Conservation (phyloP, 37 sponge, comb jelly and placozoan species). For the Halichondria panicea region DNA sequence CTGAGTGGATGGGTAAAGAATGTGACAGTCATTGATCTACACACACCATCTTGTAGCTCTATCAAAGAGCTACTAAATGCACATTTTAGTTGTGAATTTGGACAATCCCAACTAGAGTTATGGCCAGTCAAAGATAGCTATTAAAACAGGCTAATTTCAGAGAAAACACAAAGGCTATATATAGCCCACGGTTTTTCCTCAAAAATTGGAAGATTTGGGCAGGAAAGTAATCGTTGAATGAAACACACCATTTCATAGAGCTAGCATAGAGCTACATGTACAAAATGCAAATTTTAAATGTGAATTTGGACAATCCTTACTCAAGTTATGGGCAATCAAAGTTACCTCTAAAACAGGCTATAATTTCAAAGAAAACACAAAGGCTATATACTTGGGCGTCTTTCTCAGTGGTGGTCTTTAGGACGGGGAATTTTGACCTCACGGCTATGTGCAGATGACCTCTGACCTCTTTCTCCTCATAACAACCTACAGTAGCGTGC, state of each 20-base stretch:
- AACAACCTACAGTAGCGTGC: slow-evolving; percentile 4
- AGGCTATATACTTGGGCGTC: not conserved
- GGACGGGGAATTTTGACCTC: slow-evolving; percentile 7
- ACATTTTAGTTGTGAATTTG: not conserved
- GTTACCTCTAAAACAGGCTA: not conserved
- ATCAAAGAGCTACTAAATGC: too few species aligned
- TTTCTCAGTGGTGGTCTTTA: slow-evolving; percentile 19
- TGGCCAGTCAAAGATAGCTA: not conserved
- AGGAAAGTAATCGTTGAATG: too few species aligned
- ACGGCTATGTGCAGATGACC: slow-evolving; percentile 20
- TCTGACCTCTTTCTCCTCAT: slow-evolving; percentile 13
- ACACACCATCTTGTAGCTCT: too few species aligned
- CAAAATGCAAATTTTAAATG: not conserved
- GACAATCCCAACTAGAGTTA: not conserved
- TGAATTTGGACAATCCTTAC: not conserved
- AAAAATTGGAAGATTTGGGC: too few species aligned
- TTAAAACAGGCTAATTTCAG: not conserved
- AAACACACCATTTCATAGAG: too few species aligned
- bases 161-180: not conserved
- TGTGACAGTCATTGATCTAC: too few species aligned
- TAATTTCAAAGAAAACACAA: not conserved
- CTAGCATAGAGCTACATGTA: too few species aligned
- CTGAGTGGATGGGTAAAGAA: too few species aligned
- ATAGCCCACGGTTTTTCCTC: too few species aligned
- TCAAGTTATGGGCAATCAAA: not conserved